Evolutionary conservation across 2,888 invertebrate genomes (phyloP), one percentile per base, ranked within the genome.

Genomic region (Orchestes rusci): DNA sequence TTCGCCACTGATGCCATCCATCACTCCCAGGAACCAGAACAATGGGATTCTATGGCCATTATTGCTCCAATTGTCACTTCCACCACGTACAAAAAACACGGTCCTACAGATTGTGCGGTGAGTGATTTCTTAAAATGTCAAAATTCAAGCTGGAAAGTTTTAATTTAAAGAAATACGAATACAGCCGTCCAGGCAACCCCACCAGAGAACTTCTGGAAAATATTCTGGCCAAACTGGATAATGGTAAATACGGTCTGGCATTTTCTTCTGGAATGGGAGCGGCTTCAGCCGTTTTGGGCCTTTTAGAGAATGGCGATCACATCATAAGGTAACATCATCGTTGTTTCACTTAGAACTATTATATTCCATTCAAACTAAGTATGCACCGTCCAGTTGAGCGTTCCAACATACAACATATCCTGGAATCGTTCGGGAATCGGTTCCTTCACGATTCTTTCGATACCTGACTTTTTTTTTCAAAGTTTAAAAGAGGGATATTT

Each of bases 191-290:
- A 1, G 57, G 57, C 4, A 58, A 99, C 70, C 97, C 99, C 17
- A 88, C 92, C 0, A 75, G 97, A 52, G 80, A 85, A 54, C 84
- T 85, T 16, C 71, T 97, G 45, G 95, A 99, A 70, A 75, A 79
- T 55, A 91, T 92, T 62, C 67, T 99, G 31, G 96, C 97, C 2
- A 77, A 89, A 0, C 67, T 97, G 46, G 99, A 99, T 62, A 81
- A 82, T 56, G 97, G 84, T 7, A 87, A 91, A 67, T 75, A 90
- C 69, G 90, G 84, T 53, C 59, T 87, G 17, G 71, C 80, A 31
- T 97, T 89, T 70, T 73, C 95, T 0, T 95, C 96, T 4, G 99
- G 99, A 2, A 72, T 99, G 34, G 95, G 92, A 10, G 84, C 92
- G 1, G 83, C 82, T 1, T 83, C 87, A 1, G 79, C 83, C 3